These are phyloP conservation scores for Myathropa florea DNA, from an alignment of 2,888 invertebrate species.

Conservation along the genomic window DNA sequence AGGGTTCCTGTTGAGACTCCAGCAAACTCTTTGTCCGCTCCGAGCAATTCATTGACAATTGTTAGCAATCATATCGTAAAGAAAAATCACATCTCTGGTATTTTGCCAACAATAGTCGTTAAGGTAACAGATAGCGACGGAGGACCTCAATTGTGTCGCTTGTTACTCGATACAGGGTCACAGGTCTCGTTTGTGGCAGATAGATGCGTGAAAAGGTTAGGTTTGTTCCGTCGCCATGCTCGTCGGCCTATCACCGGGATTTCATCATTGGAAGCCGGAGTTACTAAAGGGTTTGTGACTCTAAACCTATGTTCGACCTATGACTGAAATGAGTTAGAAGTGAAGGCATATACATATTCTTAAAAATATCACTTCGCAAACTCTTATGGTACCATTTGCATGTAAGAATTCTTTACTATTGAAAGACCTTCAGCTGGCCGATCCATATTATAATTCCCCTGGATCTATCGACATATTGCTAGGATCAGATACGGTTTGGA, in stretches of 20 bases:
- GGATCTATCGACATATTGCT: background rate
- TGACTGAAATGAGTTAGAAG: background rate
- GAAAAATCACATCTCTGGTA: background rate
- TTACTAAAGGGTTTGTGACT: background rate
- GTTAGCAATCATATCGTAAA: background rate
- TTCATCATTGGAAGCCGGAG: background rate
- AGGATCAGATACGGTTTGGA: constrained; percentile 1
- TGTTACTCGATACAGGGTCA: background rate
- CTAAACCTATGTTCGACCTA: background rate
- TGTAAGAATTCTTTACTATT: background rate
- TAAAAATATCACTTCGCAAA: background rate
- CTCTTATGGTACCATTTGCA: background rate
- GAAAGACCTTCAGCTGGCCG: background rate
- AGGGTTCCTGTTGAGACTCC: too few species aligned
- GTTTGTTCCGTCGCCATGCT: constrained; percentile 6
- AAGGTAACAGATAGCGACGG: background rate
- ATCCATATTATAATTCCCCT: background rate
- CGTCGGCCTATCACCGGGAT: constrained; percentile 1
- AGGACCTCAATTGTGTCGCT: background rate
- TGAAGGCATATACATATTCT: constrained; percentile 6
- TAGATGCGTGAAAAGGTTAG: background rate
- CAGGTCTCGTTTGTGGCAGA: background rate
- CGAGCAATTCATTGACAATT: background rate
- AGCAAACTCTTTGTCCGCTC: background rate
- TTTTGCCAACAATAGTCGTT: background rate